phyloP scores from a whole-genome alignment of 2,888 invertebrate species.

The Lutraria lutraria region DNA sequence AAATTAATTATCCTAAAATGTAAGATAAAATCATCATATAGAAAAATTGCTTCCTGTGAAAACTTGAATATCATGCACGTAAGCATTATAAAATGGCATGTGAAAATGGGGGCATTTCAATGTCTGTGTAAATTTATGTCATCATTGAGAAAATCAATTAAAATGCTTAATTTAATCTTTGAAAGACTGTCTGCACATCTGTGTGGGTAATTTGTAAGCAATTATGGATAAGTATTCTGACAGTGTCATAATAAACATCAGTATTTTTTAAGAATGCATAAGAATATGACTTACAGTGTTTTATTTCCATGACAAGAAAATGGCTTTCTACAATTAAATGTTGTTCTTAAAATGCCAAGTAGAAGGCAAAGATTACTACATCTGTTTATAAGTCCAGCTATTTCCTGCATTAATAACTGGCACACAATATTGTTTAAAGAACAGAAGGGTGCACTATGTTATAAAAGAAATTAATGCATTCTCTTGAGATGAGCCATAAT shows the following conservation, averaged over 20 bases:
- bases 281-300: too few species aligned
- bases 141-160: slow-evolving; percentile 11
- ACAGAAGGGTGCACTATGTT: too few species aligned
- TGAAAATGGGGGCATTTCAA: background rate
- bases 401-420: too few species aligned
- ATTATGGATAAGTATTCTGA: slow-evolving; percentile 9
- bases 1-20: background rate
- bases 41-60: background rate
- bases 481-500: too few species aligned
- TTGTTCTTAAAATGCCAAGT: too few species aligned
- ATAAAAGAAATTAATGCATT: too few species aligned
- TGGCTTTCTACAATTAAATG: too few species aligned
- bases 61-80: background rate
- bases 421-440: too few species aligned
- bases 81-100: slow-evolving; percentile 16
- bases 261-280: background rate
- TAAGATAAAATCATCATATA: background rate
- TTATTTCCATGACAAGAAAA: too few species aligned
- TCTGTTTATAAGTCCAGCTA: too few species aligned
- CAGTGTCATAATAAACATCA: background rate
- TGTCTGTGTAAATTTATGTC: slow-evolving; percentile 3
- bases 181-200: slow-evolving; percentile 14
- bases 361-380: too few species aligned
- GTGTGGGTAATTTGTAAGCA: slow-evolving; percentile 8
- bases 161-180: background rate